Conservation (phyloP, 2,888 invertebrate genomes). For the Philhelius pedissequus region DNA sequence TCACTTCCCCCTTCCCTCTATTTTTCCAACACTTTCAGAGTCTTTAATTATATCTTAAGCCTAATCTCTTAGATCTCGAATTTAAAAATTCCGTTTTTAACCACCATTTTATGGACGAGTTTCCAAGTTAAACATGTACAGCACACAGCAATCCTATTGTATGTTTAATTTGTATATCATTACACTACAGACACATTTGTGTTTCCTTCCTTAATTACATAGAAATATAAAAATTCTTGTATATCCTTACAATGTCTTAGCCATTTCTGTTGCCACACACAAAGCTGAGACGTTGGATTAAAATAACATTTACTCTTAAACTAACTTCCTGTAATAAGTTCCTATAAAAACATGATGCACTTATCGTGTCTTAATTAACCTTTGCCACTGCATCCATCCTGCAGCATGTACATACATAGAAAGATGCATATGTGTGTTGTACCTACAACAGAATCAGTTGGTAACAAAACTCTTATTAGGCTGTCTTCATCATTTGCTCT, state of each 20-base stretch:
- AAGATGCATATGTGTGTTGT: too few species aligned
- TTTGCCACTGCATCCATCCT: background rate
- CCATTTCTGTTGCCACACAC: background rate
- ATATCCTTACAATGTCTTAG: background rate
- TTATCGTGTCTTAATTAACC: background rate
- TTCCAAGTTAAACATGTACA: too few species aligned
- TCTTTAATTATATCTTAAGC: too few species aligned
- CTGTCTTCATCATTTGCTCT: slow-evolving; percentile 46
- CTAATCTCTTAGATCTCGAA: too few species aligned
- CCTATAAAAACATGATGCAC: background rate
- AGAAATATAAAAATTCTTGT: background rate
- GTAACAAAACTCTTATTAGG: background rate
- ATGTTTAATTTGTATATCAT: too few species aligned
- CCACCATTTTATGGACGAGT: too few species aligned
- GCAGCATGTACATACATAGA: background rate
- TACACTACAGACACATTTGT: slow-evolving; percentile 24
- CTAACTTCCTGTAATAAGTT: background rate
- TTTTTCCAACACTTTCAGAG: too few species aligned
- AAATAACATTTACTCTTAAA: background rate
- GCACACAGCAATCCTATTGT: too few species aligned
- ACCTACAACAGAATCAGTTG: slow-evolving; percentile 1
- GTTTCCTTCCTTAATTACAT: background rate
- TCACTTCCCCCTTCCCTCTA: too few species aligned
- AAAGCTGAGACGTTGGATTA: background rate
- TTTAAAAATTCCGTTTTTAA: too few species aligned